A percentile compares a stretch with the other conserved stretches of the same genome.
These are phyloP conservation scores for Romanogobio albipinnatus DNA, from an alignment of 2,113 vertebrate genomes.

Conservation along the genomic window DNA sequence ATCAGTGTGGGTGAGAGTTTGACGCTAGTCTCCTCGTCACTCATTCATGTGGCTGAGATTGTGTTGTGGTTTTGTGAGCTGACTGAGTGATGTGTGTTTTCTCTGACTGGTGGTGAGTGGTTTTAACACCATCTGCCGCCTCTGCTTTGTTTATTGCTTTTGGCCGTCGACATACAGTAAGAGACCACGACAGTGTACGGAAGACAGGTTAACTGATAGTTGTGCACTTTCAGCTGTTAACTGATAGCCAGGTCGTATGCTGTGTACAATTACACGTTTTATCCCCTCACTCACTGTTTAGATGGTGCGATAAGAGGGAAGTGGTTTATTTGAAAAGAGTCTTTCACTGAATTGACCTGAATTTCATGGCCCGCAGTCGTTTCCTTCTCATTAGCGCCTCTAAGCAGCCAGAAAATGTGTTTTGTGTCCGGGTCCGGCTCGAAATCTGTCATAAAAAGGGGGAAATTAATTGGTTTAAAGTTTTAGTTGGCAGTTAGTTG, in stretches of 20 bases:
- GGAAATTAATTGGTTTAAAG: conserved; percentile 13
- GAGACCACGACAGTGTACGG: not conserved
- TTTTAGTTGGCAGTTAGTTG: conserved; percentile 25
- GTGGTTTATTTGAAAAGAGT: conserved; percentile 35
- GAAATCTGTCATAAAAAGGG: not conserved
- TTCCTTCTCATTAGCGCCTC: not conserved
- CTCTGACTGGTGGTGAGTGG: conserved; percentile 11
- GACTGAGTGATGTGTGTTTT: conserved; percentile 36
- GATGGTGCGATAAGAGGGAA: conserved; percentile 9
- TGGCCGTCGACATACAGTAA: not conserved
- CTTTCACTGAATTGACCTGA: not conserved
- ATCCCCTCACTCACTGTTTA: conserved; percentile 21
- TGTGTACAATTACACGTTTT: not conserved
- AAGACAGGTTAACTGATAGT: conserved; percentile 10
- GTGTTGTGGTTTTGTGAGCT: conserved; percentile 23
- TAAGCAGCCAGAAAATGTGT: conserved; percentile 10
- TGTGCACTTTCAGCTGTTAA: conserved; percentile 1
- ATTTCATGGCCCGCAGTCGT: not conserved
- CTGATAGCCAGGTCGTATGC: not conserved
- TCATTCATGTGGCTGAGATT: conserved; percentile 11
- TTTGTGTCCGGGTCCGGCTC: not conserved
- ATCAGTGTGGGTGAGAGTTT: not conserved
- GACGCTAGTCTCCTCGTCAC: conserved; percentile 3
- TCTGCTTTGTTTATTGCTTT: conserved; percentile 15
- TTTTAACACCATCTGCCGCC: conserved; percentile 7